Evolutionary conservation across 1,140 invertebrate genomes (phyloP).

Genomic region (Drosophila littoralis): DNA sequence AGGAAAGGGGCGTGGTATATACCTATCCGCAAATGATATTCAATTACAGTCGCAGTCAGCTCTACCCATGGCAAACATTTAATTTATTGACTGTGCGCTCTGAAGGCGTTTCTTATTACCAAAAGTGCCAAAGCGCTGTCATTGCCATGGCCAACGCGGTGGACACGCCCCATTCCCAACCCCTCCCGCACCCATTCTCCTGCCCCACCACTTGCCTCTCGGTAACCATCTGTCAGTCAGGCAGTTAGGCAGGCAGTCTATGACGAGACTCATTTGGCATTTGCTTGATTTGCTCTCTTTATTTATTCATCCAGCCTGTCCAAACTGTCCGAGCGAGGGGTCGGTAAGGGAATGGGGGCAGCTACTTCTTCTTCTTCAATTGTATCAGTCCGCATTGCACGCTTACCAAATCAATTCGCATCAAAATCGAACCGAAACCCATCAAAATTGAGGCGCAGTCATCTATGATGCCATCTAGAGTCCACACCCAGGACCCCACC

Average conservation of each 20-base stretch:
- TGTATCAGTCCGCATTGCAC: slow-evolving; percentile 61
- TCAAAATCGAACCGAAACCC: slow-evolving; percentile 70
- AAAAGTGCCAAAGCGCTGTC: slow-evolving; percentile 40
- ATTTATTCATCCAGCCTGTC: slow-evolving; percentile 74
- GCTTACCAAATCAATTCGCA: slow-evolving; percentile 80
- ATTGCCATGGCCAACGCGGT: slow-evolving; percentile 39
- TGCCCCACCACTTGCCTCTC: neutral
- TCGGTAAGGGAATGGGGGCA: too few species aligned
- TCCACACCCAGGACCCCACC: slow-evolving; percentile 3
- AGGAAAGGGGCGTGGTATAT: neutral
- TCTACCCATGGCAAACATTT: slow-evolving; percentile 40
- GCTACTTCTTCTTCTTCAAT: slow-evolving; percentile 22
- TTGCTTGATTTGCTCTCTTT: slow-evolving; percentile 79
- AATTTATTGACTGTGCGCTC: slow-evolving; percentile 47
- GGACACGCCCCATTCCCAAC: neutral
- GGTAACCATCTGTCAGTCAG: slow-evolving; percentile 39
- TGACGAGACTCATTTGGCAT: slow-evolving; percentile 78
- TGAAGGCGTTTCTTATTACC: slow-evolving; percentile 52
- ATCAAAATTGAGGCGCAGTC: slow-evolving; percentile 54
- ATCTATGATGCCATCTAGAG: slow-evolving; percentile 36
- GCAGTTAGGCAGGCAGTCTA: slow-evolving; percentile 55
- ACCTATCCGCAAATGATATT: slow-evolving; percentile 39
- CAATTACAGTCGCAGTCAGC: slow-evolving; percentile 34
- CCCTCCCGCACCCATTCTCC: neutral
- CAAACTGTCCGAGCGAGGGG: neutral